Conservation (phyloP, 2,888 invertebrate genomes). For the Oegoconia quadripuncta region DNA sequence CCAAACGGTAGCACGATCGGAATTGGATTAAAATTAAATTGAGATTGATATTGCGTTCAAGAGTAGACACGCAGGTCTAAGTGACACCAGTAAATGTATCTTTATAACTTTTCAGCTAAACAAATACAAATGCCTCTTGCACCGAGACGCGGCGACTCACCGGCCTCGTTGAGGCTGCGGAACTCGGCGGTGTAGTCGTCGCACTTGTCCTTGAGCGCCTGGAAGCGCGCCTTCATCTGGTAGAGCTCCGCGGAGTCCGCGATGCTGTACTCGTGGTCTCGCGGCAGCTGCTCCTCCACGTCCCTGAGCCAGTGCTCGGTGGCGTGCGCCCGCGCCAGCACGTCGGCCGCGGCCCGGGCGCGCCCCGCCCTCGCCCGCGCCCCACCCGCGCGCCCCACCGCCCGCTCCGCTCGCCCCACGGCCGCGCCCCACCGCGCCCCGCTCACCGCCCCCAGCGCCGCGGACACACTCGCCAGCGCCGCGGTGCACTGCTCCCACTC, state of each 20-base stretch:
- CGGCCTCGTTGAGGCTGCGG: conserved; percentile 83
- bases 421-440: not conserved
- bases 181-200: conserved; percentile 84
- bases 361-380: not conserved
- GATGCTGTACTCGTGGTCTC: conserved; percentile 76
- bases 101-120: too few relatives aligned
- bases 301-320: conserved; percentile 80
- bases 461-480: too few relatives aligned
- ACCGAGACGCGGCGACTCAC: conserved; percentile 37
- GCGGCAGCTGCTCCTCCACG: conserved; percentile 81
- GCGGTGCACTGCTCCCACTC: not conserved
- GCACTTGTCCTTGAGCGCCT: conserved; percentile 83
- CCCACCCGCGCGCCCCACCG: not conserved
- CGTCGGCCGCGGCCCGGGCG: not conserved
- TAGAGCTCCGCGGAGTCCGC: conserved; percentile 84
- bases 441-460: too few relatives aligned
- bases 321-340: conserved; percentile 53
- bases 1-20: too few relatives aligned
- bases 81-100: too few relatives aligned
- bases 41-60: too few relatives aligned
- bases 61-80: too few relatives aligned
- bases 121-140: too few relatives aligned
- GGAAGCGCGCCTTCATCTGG: conserved; percentile 83
- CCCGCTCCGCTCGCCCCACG: not conserved
- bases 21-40: too few relatives aligned